These are phyloP conservation scores for Acanthurus leucopareius DNA, from an alignment of 2,797 vertebrate genomes.

Conservation along the genomic window DNA sequence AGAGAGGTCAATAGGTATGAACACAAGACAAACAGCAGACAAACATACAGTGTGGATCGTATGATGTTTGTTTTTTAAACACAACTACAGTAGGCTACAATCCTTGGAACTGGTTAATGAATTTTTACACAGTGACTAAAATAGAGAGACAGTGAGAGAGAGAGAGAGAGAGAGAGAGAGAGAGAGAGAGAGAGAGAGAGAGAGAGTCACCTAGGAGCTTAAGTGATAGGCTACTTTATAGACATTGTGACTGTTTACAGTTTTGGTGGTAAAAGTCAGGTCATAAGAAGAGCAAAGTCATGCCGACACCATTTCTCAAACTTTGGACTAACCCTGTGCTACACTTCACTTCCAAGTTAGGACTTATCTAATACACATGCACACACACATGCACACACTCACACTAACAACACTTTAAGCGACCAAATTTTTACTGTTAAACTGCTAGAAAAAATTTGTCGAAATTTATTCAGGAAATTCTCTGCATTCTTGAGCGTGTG, in stretches of 20 bases:
- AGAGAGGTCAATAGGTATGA: slow-evolving; percentile 29
- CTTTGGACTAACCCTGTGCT: slow-evolving; percentile 70
- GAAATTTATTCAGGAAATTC: no score
- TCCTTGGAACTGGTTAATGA: not conserved
- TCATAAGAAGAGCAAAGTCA: slow-evolving; percentile 83
- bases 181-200: not conserved
- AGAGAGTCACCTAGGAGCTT: not conserved
- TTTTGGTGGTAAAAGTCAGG: slow-evolving; percentile 82
- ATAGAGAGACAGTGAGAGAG: not conserved
- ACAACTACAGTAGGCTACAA: not conserved
- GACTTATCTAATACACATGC: slow-evolving; percentile 39
- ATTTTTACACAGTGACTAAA: not conserved
- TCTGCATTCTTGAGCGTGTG: not conserved
- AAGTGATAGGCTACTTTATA: slow-evolving; percentile 15
- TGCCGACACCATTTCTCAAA: slow-evolving; percentile 77
- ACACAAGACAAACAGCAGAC: not conserved
- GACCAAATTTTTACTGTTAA: not conserved
- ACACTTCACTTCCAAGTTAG: slow-evolving; percentile 33
- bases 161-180: not conserved
- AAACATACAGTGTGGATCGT: not conserved
- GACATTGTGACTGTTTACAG: slow-evolving; percentile 54
- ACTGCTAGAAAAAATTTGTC: no score
- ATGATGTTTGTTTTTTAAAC: slow-evolving; percentile 10
- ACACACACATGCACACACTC: not conserved
- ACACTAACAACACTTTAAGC: not conserved